Base-by-base conservation (phyloP, 2,113 vertebrate species). In the Amblyopsis rosae region DNA sequence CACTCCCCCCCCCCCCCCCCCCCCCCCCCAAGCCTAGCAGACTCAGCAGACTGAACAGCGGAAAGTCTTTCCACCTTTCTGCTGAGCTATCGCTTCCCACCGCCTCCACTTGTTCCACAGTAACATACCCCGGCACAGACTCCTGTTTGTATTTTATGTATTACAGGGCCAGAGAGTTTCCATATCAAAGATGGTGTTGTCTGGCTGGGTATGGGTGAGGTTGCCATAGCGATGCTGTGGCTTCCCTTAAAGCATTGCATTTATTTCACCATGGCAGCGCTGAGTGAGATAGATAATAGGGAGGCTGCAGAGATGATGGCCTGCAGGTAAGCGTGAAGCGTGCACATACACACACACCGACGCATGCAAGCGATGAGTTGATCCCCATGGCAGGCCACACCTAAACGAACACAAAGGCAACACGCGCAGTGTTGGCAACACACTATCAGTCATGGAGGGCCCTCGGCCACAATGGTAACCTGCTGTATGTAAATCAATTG, bases 401-500 rank as follows among this genome's bases (percentile, higher is more conserved):
- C 79, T 69, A 86, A 85, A 87, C 88, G 83, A 86, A 88, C 86
- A 89, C 79, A 86, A 84, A 86, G 76, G 73, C 80, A 61, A 80
- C 79, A 58, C 84, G 87, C 76, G 76, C 69, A 65, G 59, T 56
- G 76, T 67, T 86, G 88, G 90, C 87, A 89, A 19, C 79, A 65
- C 83, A 68, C 77, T 84, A 90, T 90, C 87, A 86, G 84, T 88
- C 88, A 87, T 59, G 69, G 65, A 77, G 65, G 70, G 87, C 89
- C 86, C 60, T 72, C 59, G 60, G 86, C 46, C 75, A 68, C 65
- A 59, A 67, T 59, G 79, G 88, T 86, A 84, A 87, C 84, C 84
- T 86, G 82, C 84, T 76, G 66, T 82, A 89, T 90, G 86, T 88
- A 89, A 87, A 89, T 89, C 86, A 69, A 82, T 67, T 69, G 84